Conservation (phyloP, 2,888 invertebrate genomes). For the Phortica okadai region DNA sequence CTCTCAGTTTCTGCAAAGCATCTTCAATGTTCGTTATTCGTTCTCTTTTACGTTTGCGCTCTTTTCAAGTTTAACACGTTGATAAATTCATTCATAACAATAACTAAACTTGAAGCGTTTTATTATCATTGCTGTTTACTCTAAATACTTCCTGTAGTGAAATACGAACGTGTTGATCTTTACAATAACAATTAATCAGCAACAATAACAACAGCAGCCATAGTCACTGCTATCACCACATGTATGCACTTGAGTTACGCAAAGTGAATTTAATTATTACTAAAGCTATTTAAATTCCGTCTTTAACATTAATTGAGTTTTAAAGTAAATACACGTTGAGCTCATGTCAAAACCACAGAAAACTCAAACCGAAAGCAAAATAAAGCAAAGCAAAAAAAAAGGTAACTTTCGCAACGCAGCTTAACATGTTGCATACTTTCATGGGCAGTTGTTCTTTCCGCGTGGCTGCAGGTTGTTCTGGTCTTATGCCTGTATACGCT, state of each 20-base stretch:
- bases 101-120: too few relatives aligned
- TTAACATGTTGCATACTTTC: constrained; percentile 18
- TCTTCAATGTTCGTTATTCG: too few relatives aligned
- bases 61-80: too few relatives aligned
- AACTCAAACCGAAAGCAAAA: background rate
- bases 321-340: constrained; percentile 11
- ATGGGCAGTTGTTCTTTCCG: background rate
- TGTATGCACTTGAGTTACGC: background rate
- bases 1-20: too few relatives aligned
- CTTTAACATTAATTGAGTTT: constrained; percentile 18
- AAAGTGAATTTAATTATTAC: background rate
- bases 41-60: too few relatives aligned
- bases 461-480: background rate
- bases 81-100: too few relatives aligned
- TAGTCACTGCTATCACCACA: too few relatives aligned
- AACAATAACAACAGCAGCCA: too few relatives aligned
- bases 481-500: background rate
- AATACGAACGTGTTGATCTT: too few relatives aligned
- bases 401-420: background rate
- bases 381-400: background rate
- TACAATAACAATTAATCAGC: too few relatives aligned
- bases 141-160: too few relatives aligned
- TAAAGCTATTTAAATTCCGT: background rate
- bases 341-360: background rate
- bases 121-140: too few relatives aligned